These are phyloP conservation scores for Pristiophorus japonicus DNA, from an alignment of 2,113 vertebrate species.

Conservation along the genomic window DNA sequence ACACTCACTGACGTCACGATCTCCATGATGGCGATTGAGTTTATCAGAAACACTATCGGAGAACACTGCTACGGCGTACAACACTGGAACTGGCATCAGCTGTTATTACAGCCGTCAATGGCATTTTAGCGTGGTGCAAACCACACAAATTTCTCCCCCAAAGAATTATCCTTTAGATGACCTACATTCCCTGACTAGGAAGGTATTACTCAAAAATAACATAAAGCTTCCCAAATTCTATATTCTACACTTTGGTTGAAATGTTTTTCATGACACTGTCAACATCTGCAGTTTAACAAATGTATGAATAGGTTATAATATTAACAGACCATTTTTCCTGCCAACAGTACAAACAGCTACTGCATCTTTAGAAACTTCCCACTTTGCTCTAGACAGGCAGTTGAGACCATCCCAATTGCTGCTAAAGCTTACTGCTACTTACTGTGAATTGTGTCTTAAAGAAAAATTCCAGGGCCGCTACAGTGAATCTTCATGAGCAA, in stretches of 20 bases:
- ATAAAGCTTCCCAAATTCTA: background rate
- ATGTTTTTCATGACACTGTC: background rate
- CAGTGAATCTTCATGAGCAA: background rate
- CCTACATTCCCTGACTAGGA: background rate
- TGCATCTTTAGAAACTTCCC: background rate
- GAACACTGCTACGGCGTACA: too few relatives aligned
- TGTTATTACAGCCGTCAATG: too few relatives aligned
- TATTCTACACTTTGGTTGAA: background rate
- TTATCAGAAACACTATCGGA: too few relatives aligned
- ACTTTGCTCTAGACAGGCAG: background rate
- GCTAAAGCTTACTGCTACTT: background rate
- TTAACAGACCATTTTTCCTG: background rate
- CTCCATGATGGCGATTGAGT: too few relatives aligned
- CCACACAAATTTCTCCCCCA: too few relatives aligned
- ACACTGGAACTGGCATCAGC: too few relatives aligned
- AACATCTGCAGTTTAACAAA: background rate
- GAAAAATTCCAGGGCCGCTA: background rate
- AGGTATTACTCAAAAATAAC: background rate
- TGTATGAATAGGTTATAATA: background rate
- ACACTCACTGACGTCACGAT: too few relatives aligned
- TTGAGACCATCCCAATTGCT: background rate
- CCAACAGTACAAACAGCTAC: background rate
- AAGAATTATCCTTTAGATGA: background rate
- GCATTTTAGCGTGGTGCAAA: too few relatives aligned
- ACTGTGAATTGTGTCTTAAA: background rate